These are phyloP conservation scores for Phylloscopus trochiloides DNA, from an alignment of 2,113 vertebrate species.

Conservation along the genomic window DNA sequence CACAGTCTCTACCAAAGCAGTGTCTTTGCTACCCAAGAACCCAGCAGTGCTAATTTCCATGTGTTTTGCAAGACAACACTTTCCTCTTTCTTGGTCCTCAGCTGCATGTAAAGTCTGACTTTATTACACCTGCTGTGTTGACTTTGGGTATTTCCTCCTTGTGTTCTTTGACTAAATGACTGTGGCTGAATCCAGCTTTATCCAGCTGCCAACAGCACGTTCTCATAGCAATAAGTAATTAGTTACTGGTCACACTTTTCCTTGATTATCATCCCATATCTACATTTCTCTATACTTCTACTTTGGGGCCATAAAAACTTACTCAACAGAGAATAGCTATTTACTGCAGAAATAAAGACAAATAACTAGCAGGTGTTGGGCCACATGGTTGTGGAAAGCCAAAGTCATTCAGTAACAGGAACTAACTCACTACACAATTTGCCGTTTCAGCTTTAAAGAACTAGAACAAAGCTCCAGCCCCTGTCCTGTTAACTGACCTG, in stretches of 20 bases:
- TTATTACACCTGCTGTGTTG: neutral
- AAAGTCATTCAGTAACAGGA: neutral
- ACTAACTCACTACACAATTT: neutral
- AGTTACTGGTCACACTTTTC: neutral
- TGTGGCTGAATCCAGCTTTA: neutral
- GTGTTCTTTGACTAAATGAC: neutral
- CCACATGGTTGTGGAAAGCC: neutral
- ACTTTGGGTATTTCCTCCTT: neutral
- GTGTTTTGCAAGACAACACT: neutral
- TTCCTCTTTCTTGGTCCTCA: neutral
- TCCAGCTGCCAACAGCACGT: neutral
- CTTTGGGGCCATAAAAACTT: neutral
- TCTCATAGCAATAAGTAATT: neutral
- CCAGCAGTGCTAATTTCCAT: neutral
- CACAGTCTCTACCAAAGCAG: neutral
- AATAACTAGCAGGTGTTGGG: neutral
- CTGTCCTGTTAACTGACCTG: neutral
- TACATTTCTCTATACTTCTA: neutral
- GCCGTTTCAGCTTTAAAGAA: neutral
- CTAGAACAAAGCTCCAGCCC: neutral
- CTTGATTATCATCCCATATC: neutral
- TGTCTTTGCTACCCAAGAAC: neutral
- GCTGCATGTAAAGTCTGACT: fast-evolving
- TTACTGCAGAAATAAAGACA: neutral
- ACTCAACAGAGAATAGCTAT: neutral